These are phyloP conservation scores for Limonius californicus DNA, from an alignment of 1,140 invertebrate species.

Conservation along the genomic window DNA sequence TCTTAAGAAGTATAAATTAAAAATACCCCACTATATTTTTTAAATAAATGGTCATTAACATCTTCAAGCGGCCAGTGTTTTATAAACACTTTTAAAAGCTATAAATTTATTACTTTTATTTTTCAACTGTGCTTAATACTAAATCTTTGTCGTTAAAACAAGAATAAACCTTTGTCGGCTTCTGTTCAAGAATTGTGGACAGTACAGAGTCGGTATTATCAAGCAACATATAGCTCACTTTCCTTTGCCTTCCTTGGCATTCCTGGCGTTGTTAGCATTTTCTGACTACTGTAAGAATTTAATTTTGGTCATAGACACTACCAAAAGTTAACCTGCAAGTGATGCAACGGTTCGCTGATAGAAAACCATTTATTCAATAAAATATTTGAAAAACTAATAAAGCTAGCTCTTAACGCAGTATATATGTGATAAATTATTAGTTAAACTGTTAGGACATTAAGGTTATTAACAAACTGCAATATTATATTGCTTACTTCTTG, in stretches of 20 bases:
- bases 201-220: background rate
- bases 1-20: too few relatives aligned
- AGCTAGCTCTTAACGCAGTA: too few relatives aligned
- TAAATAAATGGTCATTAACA: slow-evolving; percentile 37
- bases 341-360: too few relatives aligned
- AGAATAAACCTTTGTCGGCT: slow-evolving; percentile 42
- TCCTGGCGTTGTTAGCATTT: slow-evolving; percentile 38
- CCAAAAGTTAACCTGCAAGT: too few relatives aligned
- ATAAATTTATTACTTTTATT: slow-evolving; percentile 45
- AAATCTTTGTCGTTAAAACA: slow-evolving; percentile 45
- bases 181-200: slow-evolving; percentile 20
- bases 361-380: too few relatives aligned
- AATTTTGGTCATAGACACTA: slow-evolving; percentile 28
- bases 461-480: too few relatives aligned
- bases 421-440: too few relatives aligned
- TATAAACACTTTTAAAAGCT: slow-evolving; percentile 44
- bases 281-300: slow-evolving; percentile 48
- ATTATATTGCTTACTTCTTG: too few relatives aligned
- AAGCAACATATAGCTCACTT: background rate
- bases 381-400: too few relatives aligned
- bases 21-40: background rate
- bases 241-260: slow-evolving; percentile 27
- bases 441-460: too few relatives aligned
- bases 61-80: slow-evolving; percentile 37
- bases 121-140: slow-evolving; percentile 40